phyloP scores from a whole-genome alignment of 2,113 vertebrate genomes.

The Alosa alosa region DNA sequence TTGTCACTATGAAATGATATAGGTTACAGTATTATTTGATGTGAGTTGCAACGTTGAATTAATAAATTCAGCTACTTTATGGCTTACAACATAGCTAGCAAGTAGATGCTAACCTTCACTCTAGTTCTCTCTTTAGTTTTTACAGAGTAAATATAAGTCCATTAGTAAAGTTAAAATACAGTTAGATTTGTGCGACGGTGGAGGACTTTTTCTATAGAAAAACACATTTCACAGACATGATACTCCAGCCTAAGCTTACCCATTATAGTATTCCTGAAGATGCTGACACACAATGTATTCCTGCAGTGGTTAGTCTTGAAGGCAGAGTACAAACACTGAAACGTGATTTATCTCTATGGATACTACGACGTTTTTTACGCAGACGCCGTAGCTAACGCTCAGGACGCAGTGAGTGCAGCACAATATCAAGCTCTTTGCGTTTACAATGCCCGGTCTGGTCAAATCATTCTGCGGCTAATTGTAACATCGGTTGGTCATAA shows the following conservation, averaged over 20 bases:
- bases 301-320: background rate
- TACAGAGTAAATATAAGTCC: no score
- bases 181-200: no score
- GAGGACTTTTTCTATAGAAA: background rate
- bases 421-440: no score
- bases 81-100: background rate
- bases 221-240: background rate
- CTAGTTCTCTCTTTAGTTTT: no score
- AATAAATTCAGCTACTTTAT: background rate
- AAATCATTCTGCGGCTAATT: no score
- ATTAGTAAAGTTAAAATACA: no score
- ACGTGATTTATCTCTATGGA: conserved; percentile 51
- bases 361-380: conserved; percentile 43
- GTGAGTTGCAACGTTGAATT: background rate
- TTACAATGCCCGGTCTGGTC: no score
- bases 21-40: no score
- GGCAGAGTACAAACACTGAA: background rate
- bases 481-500: no score
- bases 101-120: no score
- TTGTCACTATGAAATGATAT: no score
- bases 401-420: background rate
- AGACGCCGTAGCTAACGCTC: conserved; percentile 27
- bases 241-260: conserved; percentile 38
- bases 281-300: background rate
- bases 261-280: conserved; percentile 35